Conservation (phyloP, 2,113 vertebrate genomes). For the Anolis carolinensis region DNA sequence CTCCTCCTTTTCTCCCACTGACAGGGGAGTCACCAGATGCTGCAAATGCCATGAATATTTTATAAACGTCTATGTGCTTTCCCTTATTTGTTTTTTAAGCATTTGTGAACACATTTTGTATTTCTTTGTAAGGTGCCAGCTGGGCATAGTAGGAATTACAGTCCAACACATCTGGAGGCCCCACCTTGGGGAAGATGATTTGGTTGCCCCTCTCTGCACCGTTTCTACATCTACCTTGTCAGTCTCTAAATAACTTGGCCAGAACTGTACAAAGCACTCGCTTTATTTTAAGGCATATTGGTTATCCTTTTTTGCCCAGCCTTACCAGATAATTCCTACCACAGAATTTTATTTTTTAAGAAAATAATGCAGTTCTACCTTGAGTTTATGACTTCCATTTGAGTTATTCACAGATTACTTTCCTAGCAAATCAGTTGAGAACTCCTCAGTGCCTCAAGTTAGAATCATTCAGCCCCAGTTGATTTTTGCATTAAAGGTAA, state of each 20-base stretch:
- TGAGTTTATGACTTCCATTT: background rate
- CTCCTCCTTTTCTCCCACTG: too few relatives aligned
- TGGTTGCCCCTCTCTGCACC: background rate
- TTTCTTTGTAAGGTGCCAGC: background rate
- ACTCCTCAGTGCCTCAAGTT: background rate
- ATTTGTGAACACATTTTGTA: too few relatives aligned
- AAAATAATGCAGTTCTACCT: background rate
- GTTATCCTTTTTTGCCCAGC: background rate
- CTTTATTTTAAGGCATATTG: background rate
- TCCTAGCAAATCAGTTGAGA: background rate
- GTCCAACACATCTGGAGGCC: background rate
- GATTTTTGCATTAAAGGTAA: too few relatives aligned
- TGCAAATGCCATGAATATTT: too few relatives aligned
- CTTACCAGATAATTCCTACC: background rate
- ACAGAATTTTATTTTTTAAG: background rate
- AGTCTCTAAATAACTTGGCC: background rate
- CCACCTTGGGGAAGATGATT: background rate
- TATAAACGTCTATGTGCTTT: too few relatives aligned
- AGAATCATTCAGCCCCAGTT: too few relatives aligned
- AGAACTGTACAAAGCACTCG: background rate
- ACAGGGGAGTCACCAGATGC: too few relatives aligned
- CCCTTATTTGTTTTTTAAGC: too few relatives aligned
- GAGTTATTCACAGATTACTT: background rate
- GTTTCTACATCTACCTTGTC: background rate
- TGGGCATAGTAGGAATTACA: background rate